A percentile compares a stretch with the other conserved stretches of the same genome.
Conservation (phyloP, 37 sponge, comb jelly and placozoan genomes). For the Ephydatia muelleri region DNA sequence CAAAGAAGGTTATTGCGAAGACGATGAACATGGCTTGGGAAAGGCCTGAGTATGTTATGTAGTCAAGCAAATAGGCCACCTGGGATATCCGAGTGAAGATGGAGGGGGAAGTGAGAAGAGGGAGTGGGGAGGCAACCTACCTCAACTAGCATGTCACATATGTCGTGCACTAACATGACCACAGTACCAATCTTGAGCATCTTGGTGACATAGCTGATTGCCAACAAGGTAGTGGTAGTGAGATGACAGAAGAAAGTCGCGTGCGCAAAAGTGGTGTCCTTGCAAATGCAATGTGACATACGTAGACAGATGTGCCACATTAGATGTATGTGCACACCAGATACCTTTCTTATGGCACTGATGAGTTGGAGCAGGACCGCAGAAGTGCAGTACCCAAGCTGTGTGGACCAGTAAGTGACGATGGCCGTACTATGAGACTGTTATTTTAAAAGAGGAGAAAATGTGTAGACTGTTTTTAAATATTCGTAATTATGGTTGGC, state of each 20-base stretch:
- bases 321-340: neutral
- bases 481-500: no score
- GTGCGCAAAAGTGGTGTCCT: slow-evolving; percentile 19
- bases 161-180: slow-evolving; percentile 47
- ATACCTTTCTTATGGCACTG: slow-evolving; percentile 16
- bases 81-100: neutral
- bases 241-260: no score
- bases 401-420: no score
- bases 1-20: slow-evolving; percentile 19
- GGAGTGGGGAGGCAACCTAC: slow-evolving; percentile 11
- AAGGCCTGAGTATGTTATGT: neutral
- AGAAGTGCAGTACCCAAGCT: no score
- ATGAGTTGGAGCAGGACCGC: neutral
- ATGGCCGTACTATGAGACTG: no score
- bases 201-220: slow-evolving; percentile 17
- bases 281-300: slow-evolving; percentile 16
- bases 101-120: neutral
- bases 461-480: no score
- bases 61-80: slow-evolving; percentile 32
- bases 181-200: slow-evolving; percentile 37
- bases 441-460: no score
- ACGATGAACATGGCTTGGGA: slow-evolving; percentile 6
- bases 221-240: no score
- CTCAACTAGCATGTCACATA: slow-evolving; percentile 59
- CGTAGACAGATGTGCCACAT: neutral